Base-by-base conservation (phyloP, 92 coral and sea anemone species). In the Siderastrea radians region DNA sequence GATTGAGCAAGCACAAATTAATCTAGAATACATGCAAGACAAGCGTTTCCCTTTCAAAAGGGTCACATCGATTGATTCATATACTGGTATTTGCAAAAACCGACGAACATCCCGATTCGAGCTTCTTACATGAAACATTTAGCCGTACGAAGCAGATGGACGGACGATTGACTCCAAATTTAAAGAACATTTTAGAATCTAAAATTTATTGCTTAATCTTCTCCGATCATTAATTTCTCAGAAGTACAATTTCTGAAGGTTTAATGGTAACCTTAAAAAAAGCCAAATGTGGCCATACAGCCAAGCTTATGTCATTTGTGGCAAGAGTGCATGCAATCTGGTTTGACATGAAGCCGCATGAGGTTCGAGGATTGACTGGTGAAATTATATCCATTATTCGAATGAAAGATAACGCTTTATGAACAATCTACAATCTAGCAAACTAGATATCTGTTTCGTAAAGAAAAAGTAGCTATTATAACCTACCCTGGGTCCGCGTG, bases 401-500 rank as follows among this genome's bases (percentile, higher is more conserved):
- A 61, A 61, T 14, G 13, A 61, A 14, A 61, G 16, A 6, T 61
- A 61, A 61, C 66, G 5, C 17, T 61, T 61, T 61, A 61, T 5
- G 66, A 13, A 16, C 16, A 16, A 61, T 16, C 17, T 61, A 61
- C 45, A 43, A 53, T 13, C 3, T 48, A 6, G 7, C 5, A 63
- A 19, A 51, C 58, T 62, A 3, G 53, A n/a, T 16, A 55, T 2
- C 17, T 7, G 55, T 57, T 57, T 46, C 2, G 12, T 3, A 68
- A 65, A 73, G 53, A 13, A 19, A 1, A 81, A 26, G 10, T 49
- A 44, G 52, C 1, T 16, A 4, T 48, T 3, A 46, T 46, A 62
- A 86, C 92, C 65, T 70, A 94, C 98, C 98, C 98, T 11, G 94
- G 92, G 17, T 93, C 94, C 67, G 92, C 90, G 93, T 94, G 98